Evolutionary conservation across 2,888 invertebrate genomes (phyloP), one percentile per base, ranked within the genome.

Genomic region (Bombylius major): DNA sequence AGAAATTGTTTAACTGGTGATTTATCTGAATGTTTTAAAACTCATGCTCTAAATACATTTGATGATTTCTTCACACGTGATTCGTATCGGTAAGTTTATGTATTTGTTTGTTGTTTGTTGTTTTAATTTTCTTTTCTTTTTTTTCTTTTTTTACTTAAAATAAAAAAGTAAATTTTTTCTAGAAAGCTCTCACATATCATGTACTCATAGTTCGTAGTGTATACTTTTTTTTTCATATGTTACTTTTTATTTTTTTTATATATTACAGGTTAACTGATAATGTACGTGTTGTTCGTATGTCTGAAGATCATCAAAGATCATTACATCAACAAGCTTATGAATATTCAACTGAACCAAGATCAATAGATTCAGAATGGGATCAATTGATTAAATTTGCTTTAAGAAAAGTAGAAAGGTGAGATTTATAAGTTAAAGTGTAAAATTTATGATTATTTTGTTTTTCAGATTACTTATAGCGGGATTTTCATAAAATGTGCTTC

Each of bases 11-110:
- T 89, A 56, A 82, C 79, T 59, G 89, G 89, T 5, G 89, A 90
- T 69, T 74, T 90, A n/a, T 85, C 88, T 0, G 89, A 89, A 67
- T 90, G 89, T 68, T 89, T 90, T 69, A 89, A 90, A 67, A 89
- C 87, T 0, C 83, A 86, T 62, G 89, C 89, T 0, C 70, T 90
- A 52, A 77, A 79, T 55, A 84, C 86, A 0, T 83, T 90, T 56
- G 84, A 87, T 53, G 87, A 88, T 55, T 88, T 90, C 70, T 89
- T 90, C 67, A 80, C 81, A 65, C 82, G 83, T 64, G 81, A 78
- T 53, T 73, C 77, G 61, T 82, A 82, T 63, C 57, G 64, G 75
- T 75, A 65, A 66, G 69, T 62, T 47, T 13, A 31, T 8, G n/a
- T n/a, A n/a, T 33, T 7, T 11, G 1, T 11, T 11, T 42, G 1